A percentile compares a stretch with the other conserved stretches of the same genome.
Evolutionary conservation across 2,113 vertebrate species (phyloP).

Genomic region (Mormoops blainvillei): DNA sequence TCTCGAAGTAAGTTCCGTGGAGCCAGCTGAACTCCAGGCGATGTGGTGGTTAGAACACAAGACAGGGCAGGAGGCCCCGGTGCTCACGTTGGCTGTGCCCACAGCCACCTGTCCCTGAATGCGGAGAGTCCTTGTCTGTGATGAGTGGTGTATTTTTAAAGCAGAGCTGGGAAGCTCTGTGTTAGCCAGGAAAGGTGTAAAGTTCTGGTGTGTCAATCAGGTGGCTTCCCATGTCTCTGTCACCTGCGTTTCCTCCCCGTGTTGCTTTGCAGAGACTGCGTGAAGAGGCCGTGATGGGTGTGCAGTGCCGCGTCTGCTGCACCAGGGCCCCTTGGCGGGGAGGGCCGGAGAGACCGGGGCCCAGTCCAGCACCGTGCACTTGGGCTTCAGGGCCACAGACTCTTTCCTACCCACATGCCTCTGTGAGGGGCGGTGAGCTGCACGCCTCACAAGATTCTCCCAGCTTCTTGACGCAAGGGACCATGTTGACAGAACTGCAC

Average conservation of each 20-base stretch:
- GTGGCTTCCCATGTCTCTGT: neutral
- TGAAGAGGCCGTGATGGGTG: no score
- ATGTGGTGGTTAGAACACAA: fast-evolving
- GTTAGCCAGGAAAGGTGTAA: fast-evolving
- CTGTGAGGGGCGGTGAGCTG: fast-evolving
- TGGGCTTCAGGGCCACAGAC: fast-evolving
- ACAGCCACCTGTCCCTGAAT: neutral
- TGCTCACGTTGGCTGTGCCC: neutral
- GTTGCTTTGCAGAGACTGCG: no score
- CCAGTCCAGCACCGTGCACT: fast-evolving
- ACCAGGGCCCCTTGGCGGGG: neutral
- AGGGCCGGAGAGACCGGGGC: neutral
- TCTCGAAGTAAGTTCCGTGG: neutral
- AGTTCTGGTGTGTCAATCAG: neutral
- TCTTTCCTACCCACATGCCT: fast-evolving
- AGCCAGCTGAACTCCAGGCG: fast-evolving
- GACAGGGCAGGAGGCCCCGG: fast-evolving
- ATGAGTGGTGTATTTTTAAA: neutral
- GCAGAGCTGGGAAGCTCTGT: neutral
- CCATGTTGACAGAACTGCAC: neutral
- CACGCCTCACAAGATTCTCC: fast-evolving
- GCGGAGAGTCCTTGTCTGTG: fast-evolving
- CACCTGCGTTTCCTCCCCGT: neutral
- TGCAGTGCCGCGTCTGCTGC: neutral
- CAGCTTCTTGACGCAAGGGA: neutral